Base-by-base conservation (phyloP, 37 sponge, comb jelly and placozoan species). In the Eunapius fragilis region DNA sequence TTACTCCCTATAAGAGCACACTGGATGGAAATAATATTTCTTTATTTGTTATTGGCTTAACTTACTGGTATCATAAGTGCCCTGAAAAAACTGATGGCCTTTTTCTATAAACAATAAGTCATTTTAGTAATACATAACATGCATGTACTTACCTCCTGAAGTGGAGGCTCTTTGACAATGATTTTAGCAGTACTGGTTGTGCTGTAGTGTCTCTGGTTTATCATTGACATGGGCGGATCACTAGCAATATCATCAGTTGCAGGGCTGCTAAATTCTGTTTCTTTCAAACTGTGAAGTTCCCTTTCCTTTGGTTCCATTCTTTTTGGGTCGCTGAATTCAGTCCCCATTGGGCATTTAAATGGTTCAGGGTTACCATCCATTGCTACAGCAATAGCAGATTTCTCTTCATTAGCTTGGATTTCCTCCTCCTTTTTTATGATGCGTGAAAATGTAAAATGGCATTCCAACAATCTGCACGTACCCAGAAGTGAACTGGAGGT, bases 1-100 rank as follows among this genome's bases (percentile, higher is more conserved):
- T 77, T 27, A 96, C 78, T 45, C 78, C 83, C 78, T 88, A 68
- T 26, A 50, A 3, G 38, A 27, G 68, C 24, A 37, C 25, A 25
- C 35, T 13, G 31, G 41, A 41, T 6, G 6, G 41, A 41, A 41
- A 3, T 58, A 17, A 19, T 17, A 58, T 13, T 13, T 19, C 6
- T 58, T 41, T 41, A 58, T 58, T 19, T 13, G 47, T 45, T 45
- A 11, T 4, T 4, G 47, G 4, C 4, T 17, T 19, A 13, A 19
- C 83, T 87, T 35, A 93, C 93, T 35, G 96, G 96, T 48, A 95
- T 95, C 24, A 32, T 79, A 0, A 95, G 77, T 2, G 96, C 96
- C 74, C 69, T 81, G 11, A 80, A 80, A 72, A 93, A 87, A 13
- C 85, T 79, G 49, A 96, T 74, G 24, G 94, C 91, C n/a, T 78